Evolutionary conservation across 2,888 invertebrate species (phyloP).

Genomic region (Malacosoma neustria): DNA sequence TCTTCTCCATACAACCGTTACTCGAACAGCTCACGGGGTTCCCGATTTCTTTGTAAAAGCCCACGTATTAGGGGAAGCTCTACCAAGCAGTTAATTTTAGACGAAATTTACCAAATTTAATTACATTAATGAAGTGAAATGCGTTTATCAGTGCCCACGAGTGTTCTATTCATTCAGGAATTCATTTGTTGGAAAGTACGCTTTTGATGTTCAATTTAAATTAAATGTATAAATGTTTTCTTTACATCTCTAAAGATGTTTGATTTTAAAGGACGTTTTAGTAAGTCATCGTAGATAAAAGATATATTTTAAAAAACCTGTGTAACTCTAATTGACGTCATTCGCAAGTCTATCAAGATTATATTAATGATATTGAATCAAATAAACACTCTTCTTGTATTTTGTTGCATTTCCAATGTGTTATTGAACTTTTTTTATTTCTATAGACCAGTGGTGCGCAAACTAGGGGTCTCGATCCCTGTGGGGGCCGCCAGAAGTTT

Average conservation of each 20-base stretch:
- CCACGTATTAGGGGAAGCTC: constrained; percentile 43
- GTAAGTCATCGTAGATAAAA: too few relatives aligned
- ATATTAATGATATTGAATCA: too few relatives aligned
- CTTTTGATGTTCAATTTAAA: constrained; percentile 22
- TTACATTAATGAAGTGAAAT: constrained; percentile 56
- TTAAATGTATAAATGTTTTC: constrained; percentile 11
- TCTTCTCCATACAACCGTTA: constrained; percentile 21
- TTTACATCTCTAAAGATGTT: not conserved
- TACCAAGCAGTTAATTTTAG: constrained; percentile 53
- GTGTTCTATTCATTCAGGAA: constrained; percentile 15
- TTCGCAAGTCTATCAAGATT: too few relatives aligned
- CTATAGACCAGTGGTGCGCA: too few relatives aligned
- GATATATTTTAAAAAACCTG: too few relatives aligned
- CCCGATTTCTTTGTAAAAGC: constrained; percentile 49
- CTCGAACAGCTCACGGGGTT: constrained; percentile 12
- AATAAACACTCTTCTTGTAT: too few relatives aligned
- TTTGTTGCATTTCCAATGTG: too few relatives aligned
- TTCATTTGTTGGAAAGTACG: constrained; percentile 26
- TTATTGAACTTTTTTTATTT: too few relatives aligned
- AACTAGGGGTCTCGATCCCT: too few relatives aligned
- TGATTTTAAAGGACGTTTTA: too few relatives aligned
- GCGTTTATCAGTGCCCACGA: constrained; percentile 37
- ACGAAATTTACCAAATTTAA: constrained; percentile 55
- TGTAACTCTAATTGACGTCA: too few relatives aligned
- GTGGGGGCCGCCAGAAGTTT: too few relatives aligned